Base-by-base conservation (phyloP, 1,140 invertebrate genomes). In the Zophobas morio region DNA sequence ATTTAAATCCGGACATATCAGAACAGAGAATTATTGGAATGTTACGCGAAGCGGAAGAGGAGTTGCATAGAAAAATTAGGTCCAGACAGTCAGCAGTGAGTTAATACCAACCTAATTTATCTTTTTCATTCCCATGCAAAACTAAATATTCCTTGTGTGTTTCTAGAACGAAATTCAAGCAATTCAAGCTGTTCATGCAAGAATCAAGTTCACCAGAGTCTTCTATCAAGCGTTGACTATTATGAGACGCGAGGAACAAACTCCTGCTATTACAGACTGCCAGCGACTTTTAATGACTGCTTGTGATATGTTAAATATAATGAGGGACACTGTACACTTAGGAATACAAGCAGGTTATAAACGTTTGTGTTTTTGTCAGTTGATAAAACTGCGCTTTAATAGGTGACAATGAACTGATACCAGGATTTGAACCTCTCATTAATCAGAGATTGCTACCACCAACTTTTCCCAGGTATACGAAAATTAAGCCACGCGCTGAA, bases 391-490 rank as follows among this genome's bases (percentile, higher is more conserved):
- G 6, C 1, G 34, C 75, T 80, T 49, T 82, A 79, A 8, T 56
- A 84, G 85, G 42, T 77, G 84, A 84, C 42, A 80, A 81, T 74
- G 79, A 82, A 34, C 74, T 82, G 76, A 82, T 85, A 77, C 92
- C 97, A 89, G 97, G 97, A 0, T 99, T 99, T 88, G 96, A 99
- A 85, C 96, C 97, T 33, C 91, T 97, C 85, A 94, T 98, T 42
- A 99, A 99, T 88, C 97, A 98, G 87, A 91, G 97, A 79, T 89
- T 98, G 39, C 88, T 99, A 37, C 98, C 98, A 47, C 97, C 98
- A 0, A 98, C 98, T n/a, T 99, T 99, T 90, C 98, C 98, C 5
- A 90, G 98, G 1, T 99, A 98, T 87, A 97, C 97, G 0, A 94
- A 96, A 87, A 98, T 99, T 81, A 96, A 96, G 80, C 93, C 93